Percentiles rank a stretch among this genome's conserved stretches.
Conservation (phyloP, 2,113 vertebrate genomes). For the Cyprinus carpio region DNA sequence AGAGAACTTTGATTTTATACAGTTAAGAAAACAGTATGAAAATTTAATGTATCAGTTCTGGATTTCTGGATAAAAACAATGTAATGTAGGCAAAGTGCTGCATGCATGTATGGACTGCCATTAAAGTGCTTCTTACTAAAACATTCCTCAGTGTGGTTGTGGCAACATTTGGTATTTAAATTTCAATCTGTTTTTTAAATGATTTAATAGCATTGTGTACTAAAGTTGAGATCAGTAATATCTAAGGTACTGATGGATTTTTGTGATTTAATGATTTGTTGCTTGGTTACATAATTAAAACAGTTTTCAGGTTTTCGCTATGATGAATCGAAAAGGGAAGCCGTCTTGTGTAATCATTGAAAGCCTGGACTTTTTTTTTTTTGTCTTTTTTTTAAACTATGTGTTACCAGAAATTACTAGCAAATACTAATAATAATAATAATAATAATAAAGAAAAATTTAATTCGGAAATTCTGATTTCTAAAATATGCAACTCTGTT, state of each 20-base stretch:
- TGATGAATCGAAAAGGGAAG: not conserved
- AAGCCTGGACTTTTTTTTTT: not conserved
- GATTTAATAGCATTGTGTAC: not conserved
- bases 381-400: too few species aligned
- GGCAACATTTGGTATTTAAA: not conserved
- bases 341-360: not conserved
- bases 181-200: not conserved
- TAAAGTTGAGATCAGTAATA: not conserved
- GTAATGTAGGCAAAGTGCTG: slow-evolving; percentile 50
- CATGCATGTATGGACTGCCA: slow-evolving; percentile 51
- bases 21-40: slow-evolving; percentile 25
- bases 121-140: slow-evolving; percentile 50
- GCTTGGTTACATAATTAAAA: not conserved
- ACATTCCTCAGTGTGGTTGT: slow-evolving; percentile 26
- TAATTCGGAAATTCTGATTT: too few species aligned
- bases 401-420: too few species aligned
- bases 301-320: not conserved
- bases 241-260: not conserved
- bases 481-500: not conserved
- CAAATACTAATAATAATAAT: too few species aligned
- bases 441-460: too few species aligned
- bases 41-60: slow-evolving; percentile 48
- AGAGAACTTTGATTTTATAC: slow-evolving; percentile 41
- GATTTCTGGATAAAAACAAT: too few species aligned
- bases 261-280: not conserved